Conservation (phyloP, 2,888 invertebrate genomes). For the Caenorhabditis sp. region DNA sequence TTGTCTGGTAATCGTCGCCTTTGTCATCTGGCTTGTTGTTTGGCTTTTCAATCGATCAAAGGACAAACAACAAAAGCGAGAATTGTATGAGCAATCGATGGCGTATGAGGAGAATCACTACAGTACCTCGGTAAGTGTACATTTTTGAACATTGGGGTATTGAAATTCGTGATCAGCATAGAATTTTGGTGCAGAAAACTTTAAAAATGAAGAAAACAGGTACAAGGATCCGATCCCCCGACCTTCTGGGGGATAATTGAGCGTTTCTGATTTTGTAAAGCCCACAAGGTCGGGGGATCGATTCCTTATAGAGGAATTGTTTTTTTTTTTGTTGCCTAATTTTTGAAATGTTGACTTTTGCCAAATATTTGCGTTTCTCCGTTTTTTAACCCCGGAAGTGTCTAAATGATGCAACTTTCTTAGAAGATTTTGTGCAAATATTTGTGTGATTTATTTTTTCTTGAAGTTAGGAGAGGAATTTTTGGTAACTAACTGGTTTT, state of each 20-base stretch:
- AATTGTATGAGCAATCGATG: constrained; percentile 33
- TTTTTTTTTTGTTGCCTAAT: no score
- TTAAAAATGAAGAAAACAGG: no score
- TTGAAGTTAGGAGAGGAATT: not conserved
- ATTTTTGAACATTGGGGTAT: not conserved
- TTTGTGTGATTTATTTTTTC: constrained; percentile 14
- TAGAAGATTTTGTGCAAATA: constrained; percentile 2
- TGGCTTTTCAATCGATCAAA: constrained; percentile 57
- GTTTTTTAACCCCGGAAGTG: not conserved
- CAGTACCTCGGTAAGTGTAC: constrained; percentile 12
- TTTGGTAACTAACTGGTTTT: not conserved
- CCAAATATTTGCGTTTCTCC: not conserved
- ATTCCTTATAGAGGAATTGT: no score
- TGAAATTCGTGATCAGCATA: no score
- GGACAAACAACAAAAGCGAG: constrained; percentile 47
- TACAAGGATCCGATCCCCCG: no score
- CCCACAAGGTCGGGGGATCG: no score
- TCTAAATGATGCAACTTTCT: constrained; percentile 1
- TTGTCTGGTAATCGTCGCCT: constrained; percentile 50
- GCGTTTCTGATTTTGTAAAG: no score
- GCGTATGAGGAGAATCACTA: constrained; percentile 40
- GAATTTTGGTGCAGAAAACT: no score
- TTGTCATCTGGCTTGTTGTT: constrained; percentile 52
- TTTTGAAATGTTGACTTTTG: no score
- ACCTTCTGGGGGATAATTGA: no score